Base-by-base conservation (phyloP, 2,113 vertebrate species). In the Guaruba guarouba region DNA sequence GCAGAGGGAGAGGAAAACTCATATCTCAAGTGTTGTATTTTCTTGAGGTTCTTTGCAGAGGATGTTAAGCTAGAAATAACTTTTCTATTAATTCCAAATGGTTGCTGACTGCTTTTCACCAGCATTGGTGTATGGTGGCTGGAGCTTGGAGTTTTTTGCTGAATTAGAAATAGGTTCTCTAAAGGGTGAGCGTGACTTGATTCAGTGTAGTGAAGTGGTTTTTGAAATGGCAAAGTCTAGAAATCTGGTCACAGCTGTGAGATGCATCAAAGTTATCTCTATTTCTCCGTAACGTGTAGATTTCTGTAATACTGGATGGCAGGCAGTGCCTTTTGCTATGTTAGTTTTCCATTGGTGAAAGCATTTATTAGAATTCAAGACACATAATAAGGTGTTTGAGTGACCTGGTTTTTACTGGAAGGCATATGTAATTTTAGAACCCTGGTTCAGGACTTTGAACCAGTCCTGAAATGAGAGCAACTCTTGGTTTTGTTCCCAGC, bases 211-310 rank as follows among this genome's bases (percentile, higher is more conserved):
- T 0, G 0, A 68, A 82, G 39, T 43, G 13, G 33, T 82, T 31
- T 86, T 28, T 13, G 10, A 90, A 76, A 62, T 29, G 10, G 2
- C 1, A 1, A 69, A 95, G 28, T 69, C 6, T n/a, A 68, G 39
- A 85, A 92, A 71, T 43, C 1, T 0, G 31, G 19, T 70, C 8
- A 29, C 23, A 49, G 17, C 44, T 85, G 52, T 29, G 46, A 69
- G 49, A 39, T 4, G 2, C 16, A 20, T 88, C 35, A 73, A 54
- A 76, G 39, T 76, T 3, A 46, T 49, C 82, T 92, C 37, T 69
- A 0, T 63, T 90, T 13, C 6, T 67, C n/a, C 3, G 0, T 64
- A 18, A 71, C 13, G 4, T 1, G 0, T 11, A 68, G 31, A 12
- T 49, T 79, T 87, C 54, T 66, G 23, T 74, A 43, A 15, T 80